Conservation (phyloP, 2,797 vertebrate genomes). For the Channa striata region DNA sequence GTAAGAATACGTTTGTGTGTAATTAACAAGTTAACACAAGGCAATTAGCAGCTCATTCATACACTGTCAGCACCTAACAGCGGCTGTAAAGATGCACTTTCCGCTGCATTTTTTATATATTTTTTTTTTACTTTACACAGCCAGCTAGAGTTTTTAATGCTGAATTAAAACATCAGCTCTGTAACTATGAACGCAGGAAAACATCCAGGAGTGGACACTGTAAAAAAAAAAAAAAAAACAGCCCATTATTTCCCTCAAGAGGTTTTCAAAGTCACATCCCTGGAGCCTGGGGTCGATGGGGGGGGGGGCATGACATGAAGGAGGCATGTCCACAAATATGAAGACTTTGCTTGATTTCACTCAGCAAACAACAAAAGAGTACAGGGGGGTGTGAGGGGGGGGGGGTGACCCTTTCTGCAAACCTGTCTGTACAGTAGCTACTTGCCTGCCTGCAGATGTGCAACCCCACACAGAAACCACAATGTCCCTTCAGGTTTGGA, state of each 20-base stretch:
- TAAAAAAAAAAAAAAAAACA: constrained; percentile 3
- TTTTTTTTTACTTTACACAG: constrained; percentile 14
- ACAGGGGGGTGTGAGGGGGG: neutral
- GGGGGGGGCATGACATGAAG: constrained; percentile 3
- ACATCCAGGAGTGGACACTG: neutral
- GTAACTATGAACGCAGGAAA: constrained; percentile 8
- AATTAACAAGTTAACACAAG: constrained; percentile 74
- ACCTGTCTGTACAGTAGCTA: neutral
- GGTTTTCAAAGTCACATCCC: constrained; percentile 40
- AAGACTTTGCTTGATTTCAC: constrained; percentile 9
- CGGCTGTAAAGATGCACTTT: constrained; percentile 40
- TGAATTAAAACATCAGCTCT: constrained; percentile 12
- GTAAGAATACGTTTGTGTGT: constrained; percentile 58
- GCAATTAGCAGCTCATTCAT: constrained; percentile 67
- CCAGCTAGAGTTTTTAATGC: neutral
- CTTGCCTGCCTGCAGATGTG: constrained; percentile 19
- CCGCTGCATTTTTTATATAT: neutral
- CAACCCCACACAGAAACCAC: constrained; percentile 6
- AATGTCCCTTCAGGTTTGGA: constrained; percentile 32
- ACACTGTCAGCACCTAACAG: constrained; percentile 16
- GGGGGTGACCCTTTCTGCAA: neutral
- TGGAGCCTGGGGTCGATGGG: neutral
- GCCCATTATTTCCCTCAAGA: constrained; percentile 13
- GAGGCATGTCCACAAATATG: constrained; percentile 14
- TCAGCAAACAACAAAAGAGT: constrained; percentile 7